Evolutionary conservation across 2,113 vertebrate species (phyloP).

Genomic region (Toxotes chatareus): DNA sequence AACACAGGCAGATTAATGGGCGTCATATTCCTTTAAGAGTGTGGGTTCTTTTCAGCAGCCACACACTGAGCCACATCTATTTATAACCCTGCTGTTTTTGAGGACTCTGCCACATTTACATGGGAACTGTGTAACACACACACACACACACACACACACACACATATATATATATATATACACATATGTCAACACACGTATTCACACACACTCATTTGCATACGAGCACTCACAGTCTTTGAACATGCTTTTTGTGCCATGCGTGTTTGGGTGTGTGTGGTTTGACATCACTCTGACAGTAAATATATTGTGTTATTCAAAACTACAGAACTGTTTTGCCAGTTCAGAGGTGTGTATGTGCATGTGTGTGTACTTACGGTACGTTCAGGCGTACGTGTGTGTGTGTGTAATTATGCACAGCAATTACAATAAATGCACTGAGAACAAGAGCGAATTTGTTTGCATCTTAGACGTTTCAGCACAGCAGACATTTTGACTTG

Average conservation of each 20-base stretch:
- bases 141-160: not conserved
- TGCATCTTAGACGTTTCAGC: not conserved
- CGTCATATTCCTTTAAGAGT: conserved; percentile 73
- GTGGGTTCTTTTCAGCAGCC: conserved; percentile 58
- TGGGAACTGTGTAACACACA: not conserved
- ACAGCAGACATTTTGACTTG: not conserved
- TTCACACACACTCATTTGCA: conserved; percentile 34
- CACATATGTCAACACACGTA: not conserved
- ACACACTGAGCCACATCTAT: conserved; percentile 64
- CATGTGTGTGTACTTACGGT: not conserved
- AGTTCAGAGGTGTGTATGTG: conserved; percentile 6
- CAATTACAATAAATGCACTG: not conserved
- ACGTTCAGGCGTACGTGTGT: conserved; percentile 6
- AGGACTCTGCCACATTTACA: conserved; percentile 72
- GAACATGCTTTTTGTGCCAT: conserved; percentile 15
- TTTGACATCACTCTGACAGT: conserved; percentile 29
- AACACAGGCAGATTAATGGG: not conserved
- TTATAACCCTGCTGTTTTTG: conserved; percentile 75
- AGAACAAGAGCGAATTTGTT: not conserved
- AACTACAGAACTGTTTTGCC: conserved; percentile 9
- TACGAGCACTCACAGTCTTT: not conserved
- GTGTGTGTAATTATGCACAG: not conserved
- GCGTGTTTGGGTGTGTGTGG: conserved; percentile 11
- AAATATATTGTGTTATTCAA: conserved; percentile 4
- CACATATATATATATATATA: not conserved